These are phyloP conservation scores for Nannoperca australis DNA, from an alignment of 2,797 vertebrate species.

Conservation along the genomic window DNA sequence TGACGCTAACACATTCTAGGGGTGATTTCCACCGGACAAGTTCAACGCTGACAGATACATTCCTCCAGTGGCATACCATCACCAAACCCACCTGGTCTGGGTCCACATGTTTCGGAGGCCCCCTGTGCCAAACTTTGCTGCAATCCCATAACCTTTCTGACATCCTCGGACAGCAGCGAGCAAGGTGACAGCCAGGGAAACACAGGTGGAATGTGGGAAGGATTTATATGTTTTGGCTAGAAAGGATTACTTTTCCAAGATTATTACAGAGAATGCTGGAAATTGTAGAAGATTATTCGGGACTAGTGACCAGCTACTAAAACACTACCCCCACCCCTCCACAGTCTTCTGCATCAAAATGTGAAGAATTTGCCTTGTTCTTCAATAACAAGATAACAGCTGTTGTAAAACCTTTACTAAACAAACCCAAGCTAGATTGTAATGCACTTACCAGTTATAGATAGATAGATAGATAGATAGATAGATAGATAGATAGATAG, in stretches of 20 bases:
- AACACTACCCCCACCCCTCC: no score
- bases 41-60: conserved; percentile 69
- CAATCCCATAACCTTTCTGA: conserved; percentile 42
- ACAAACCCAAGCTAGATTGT: no score
- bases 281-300: no score
- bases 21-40: conserved; percentile 53
- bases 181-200: conserved; percentile 19
- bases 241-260: background rate
- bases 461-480: conserved; percentile 41
- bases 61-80: conserved; percentile 52
- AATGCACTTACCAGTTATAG: background rate
- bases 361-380: no score
- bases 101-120: conserved; percentile 23
- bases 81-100: conserved; percentile 58
- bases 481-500: conserved; percentile 45
- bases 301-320: no score
- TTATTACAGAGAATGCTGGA: background rate
- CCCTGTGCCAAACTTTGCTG: conserved; percentile 13
- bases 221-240: background rate
- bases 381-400: no score
- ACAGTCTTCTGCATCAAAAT: no score
- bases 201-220: conserved; percentile 30
- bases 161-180: conserved; percentile 29
- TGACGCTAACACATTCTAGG: conserved; percentile 64
- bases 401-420: no score